These are phyloP conservation scores for Heptranchias perlo DNA, from an alignment of 2,113 vertebrate species.

Conservation along the genomic window DNA sequence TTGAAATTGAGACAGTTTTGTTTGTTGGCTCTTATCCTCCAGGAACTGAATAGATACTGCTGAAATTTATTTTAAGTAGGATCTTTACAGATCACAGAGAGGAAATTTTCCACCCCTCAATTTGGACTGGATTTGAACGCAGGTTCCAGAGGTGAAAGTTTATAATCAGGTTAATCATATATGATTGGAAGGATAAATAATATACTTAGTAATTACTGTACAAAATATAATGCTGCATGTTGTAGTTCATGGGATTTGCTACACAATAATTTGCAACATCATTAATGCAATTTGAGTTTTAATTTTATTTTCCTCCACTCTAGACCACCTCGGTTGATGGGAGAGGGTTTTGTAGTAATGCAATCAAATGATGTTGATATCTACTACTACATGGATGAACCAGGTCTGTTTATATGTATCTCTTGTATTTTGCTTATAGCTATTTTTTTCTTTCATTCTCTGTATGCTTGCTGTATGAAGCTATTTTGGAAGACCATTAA, in stretches of 20 bases:
- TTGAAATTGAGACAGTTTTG: not conserved
- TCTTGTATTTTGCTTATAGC: not conserved
- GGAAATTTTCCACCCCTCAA: not conserved
- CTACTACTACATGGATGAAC: constrained; percentile 97
- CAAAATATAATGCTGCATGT: not conserved
- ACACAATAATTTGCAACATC: not conserved
- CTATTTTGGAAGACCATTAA: not conserved
- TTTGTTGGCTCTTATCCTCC: not conserved
- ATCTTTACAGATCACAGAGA: not conserved
- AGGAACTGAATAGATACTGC: not conserved
- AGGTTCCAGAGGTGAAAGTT: not conserved
- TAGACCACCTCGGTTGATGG: constrained; percentile 93
- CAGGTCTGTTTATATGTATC: constrained; percentile 60
- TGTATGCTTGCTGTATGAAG: not conserved
- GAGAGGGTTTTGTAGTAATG: constrained; percentile 97
- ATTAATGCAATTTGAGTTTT: constrained; percentile 26
- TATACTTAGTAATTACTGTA: not conserved
- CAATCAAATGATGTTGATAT: constrained; percentile 98
- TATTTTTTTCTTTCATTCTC: not conserved
- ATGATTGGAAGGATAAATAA: not conserved
- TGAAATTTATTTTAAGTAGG: not conserved
- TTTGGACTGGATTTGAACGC: not conserved
- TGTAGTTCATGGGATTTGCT: not conserved
- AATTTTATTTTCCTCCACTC: constrained; percentile 22
- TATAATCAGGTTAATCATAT: not conserved